Evolutionary conservation across 2,113 vertebrate species (phyloP).

Genomic region (Ifrita kowaldi): DNA sequence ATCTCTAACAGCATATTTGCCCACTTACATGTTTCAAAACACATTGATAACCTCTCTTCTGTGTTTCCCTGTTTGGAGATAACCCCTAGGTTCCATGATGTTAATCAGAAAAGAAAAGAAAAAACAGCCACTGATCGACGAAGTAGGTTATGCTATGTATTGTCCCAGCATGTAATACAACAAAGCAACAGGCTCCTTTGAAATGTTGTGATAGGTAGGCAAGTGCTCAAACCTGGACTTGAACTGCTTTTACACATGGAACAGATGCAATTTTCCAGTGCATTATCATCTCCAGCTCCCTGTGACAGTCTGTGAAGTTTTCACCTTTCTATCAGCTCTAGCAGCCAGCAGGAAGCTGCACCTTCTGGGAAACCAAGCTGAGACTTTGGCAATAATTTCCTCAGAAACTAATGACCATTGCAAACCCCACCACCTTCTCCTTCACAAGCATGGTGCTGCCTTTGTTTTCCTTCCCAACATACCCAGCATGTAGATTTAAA

Average conservation of each 20-base stretch:
- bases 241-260: neutral
- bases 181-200: neutral
- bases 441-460: neutral
- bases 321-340: neutral
- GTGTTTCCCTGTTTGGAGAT: neutral
- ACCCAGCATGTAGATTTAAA: neutral
- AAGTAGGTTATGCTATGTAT: neutral
- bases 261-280: neutral
- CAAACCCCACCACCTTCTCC: neutral
- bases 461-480: neutral
- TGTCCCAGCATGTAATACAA: neutral
- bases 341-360: neutral
- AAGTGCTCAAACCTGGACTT: neutral
- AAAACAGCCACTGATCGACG: accelerated
- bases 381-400: neutral
- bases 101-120: neutral
- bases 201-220: neutral
- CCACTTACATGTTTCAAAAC: neutral
- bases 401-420: neutral
- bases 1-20: neutral
- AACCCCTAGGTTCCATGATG: neutral
- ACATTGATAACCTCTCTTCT: neutral
- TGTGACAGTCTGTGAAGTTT: neutral
- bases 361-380: neutral
- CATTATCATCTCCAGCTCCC: neutral